Conservation (phyloP, 2,113 vertebrate species). For the Oenanthe melanoleuca region DNA sequence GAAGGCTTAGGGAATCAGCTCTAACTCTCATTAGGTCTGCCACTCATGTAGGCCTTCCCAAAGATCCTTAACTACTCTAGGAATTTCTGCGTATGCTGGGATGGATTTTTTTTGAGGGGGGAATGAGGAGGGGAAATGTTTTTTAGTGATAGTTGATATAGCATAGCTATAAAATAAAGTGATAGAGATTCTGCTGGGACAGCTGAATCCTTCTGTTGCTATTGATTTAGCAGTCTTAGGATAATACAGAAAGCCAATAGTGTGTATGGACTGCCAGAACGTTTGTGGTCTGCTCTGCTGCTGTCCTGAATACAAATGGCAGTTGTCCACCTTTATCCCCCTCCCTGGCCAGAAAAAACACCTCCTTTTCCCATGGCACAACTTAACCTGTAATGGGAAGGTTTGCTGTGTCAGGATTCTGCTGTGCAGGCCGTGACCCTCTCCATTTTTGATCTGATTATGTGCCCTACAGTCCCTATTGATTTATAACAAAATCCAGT, state of each 20-base stretch:
- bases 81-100: neutral
- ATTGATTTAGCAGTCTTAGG: neutral
- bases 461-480: neutral
- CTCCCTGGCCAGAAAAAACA: neutral
- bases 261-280: neutral
- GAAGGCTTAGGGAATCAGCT: neutral
- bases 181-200: neutral
- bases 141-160: neutral
- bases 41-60: neutral
- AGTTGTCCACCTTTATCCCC: neutral
- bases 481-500: neutral
- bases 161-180: neutral
- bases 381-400: neutral
- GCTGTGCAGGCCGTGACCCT: neutral
- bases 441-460: neutral
- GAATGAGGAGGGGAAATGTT: fast-evolving
- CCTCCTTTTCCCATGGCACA: neutral
- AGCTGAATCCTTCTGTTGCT: neutral
- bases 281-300: neutral
- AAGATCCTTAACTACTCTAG: neutral
- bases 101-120: neutral
- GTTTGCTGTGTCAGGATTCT: neutral
- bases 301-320: neutral
- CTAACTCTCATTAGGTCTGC: neutral
- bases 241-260: neutral